A percentile compares a stretch with the other conserved stretches of the same genome.
These are phyloP conservation scores for Taurulus bubalis DNA, from an alignment of 2,113 vertebrate genomes.

Conservation along the genomic window DNA sequence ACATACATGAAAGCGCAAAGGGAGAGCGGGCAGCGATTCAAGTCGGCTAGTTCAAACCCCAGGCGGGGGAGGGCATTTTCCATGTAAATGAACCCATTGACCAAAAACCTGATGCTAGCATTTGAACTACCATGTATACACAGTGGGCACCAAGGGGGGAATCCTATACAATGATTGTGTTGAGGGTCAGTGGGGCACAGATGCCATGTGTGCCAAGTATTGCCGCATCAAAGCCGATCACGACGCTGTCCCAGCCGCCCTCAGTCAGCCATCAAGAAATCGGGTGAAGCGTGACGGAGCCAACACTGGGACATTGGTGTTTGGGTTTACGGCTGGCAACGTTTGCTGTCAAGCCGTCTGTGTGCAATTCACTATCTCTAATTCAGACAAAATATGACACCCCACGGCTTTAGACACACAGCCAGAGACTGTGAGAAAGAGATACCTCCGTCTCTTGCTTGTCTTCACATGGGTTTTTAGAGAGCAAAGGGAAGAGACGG, in stretches of 20 bases:
- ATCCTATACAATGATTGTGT: slow-evolving; percentile 72
- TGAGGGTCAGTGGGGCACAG: slow-evolving; percentile 64
- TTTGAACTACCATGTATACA: slow-evolving; percentile 76
- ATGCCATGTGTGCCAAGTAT: slow-evolving; percentile 70
- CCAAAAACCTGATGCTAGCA: slow-evolving; percentile 73
- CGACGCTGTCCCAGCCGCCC: slow-evolving; percentile 40
- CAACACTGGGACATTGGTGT: slow-evolving; percentile 30
- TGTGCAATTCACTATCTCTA: slow-evolving; percentile 51
- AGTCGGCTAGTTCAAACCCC: slow-evolving; percentile 77
- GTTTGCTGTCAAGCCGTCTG: slow-evolving; percentile 55
- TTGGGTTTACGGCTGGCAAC: slow-evolving; percentile 45
- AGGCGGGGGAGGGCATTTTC: slow-evolving; percentile 76
- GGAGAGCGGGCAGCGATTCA: slow-evolving; percentile 74
- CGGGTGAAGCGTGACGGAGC: slow-evolving; percentile 9
- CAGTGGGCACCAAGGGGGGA: slow-evolving; percentile 72
- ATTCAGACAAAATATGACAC: slow-evolving; percentile 60
- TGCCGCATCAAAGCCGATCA: slow-evolving; percentile 63
- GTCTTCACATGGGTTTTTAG: slow-evolving; percentile 42
- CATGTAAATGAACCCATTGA: slow-evolving; percentile 81
- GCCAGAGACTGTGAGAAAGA: slow-evolving; percentile 48
- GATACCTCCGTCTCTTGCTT: slow-evolving; percentile 26
- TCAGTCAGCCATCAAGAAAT: slow-evolving; percentile 53
- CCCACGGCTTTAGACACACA: slow-evolving; percentile 24
- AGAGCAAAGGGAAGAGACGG: slow-evolving; percentile 25
- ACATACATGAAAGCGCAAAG: slow-evolving; percentile 81